Conservation (phyloP, 2,113 vertebrate genomes). For the Peromyscus maniculatus region DNA sequence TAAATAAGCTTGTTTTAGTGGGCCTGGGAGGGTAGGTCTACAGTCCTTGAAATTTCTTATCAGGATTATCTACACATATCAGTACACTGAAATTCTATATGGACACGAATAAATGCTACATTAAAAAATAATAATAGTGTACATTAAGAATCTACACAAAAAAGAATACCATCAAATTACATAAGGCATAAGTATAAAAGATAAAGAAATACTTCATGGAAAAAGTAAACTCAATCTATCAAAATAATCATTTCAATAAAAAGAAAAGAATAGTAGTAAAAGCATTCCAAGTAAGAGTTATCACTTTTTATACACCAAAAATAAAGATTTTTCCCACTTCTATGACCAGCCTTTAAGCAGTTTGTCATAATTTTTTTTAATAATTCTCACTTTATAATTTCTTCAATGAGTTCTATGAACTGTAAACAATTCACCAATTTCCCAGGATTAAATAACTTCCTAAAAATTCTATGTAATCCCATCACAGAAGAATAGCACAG, state of each 20-base stretch:
- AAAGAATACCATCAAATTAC: constrained; percentile 69
- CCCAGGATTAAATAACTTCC: constrained; percentile 66
- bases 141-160: constrained; percentile 65
- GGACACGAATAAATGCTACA: constrained; percentile 48
- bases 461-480: constrained; percentile 68
- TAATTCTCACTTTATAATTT: constrained; percentile 74
- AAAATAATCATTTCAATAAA: constrained; percentile 66
- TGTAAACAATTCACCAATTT: constrained; percentile 67
- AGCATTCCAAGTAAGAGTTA: constrained; percentile 66
- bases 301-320: constrained; percentile 68
- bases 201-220: constrained; percentile 63
- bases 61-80: constrained; percentile 31
- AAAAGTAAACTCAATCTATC: constrained; percentile 70
- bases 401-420: constrained; percentile 64
- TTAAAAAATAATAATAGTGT: constrained; percentile 70
- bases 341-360: constrained; percentile 62
- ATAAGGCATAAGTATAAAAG: constrained; percentile 54
- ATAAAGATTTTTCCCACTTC: constrained; percentile 53
- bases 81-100: constrained; percentile 63
- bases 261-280: constrained; percentile 71
- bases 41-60: constrained; percentile 57
- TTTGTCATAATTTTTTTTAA: constrained; percentile 63
- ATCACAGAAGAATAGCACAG: constrained; percentile 70
- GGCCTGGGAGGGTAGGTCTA: background rate
- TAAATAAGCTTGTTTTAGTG: background rate